Evolutionary conservation across 2,797 vertebrate genomes (phyloP), one percentile per base, ranked within the genome.

Genomic region (Rhadinocentrus ornatus): DNA sequence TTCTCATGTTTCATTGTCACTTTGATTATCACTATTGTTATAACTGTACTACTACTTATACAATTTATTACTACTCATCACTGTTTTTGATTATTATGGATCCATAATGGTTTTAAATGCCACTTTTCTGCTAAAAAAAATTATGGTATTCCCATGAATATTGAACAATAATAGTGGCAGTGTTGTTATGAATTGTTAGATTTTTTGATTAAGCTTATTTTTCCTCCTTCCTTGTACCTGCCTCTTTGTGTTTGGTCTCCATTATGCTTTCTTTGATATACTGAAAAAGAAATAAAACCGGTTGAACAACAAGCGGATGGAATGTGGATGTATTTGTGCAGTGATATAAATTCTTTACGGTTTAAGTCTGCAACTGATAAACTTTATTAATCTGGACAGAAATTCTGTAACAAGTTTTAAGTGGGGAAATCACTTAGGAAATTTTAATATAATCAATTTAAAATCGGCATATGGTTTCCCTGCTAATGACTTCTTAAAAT

Each of bases 41-140:
- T 94, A 94, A 94, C 92, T 94, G 93, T 94, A 93, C 93, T 94
- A 93, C 93, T 94, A 93, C 93, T 93, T 93, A 90, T 93, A 92
- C 90, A 16, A 90, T 94, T 91, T 93, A 93, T 93, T 94, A 93
- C 89, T 95, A 93, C 88, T 94, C 91, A 93, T 94, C 93, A 93
- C 92, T 89, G 92, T 94, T 94, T 93, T 93, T 88, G 81, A 93
- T 93, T 94, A 93, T 93, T 94, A 92, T 93, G 93, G 88, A 92
- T 92, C 90, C 90, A 93, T 93, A 92, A 91, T 88, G 83, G 89
- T 93, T 93, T 94, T 92, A 82, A 91, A 93, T 90, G 89, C 91
- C 92, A 91, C 93, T 86, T 85, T 81, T 89, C 78, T 89, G 86
- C 88, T 92, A 88, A 86, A 71, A 88, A 79, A 52, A 52, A 54